phyloP scores from a whole-genome alignment of 2,888 invertebrate species.

The Mesochorus sp. region DNA sequence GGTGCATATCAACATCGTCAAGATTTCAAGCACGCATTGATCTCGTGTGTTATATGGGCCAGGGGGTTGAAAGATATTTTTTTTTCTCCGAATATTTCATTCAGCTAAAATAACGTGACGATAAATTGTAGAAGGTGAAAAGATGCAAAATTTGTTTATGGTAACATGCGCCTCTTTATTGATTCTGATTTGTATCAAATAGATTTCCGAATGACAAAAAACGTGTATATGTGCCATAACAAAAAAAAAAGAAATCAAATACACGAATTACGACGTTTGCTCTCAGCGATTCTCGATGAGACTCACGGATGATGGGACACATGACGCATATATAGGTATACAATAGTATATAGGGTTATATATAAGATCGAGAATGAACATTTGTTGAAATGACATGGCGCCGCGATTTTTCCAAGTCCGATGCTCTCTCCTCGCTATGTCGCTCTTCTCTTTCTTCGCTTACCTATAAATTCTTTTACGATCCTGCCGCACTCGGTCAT shows the following conservation, averaged over 20 bases:
- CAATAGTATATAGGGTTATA: background rate
- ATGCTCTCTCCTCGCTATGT: background rate
- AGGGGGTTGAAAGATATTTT: conserved; percentile 28
- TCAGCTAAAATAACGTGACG: conserved; percentile 1
- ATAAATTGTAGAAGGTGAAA: conserved; percentile 42
- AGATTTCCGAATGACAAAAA: background rate
- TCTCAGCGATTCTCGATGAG: conserved; percentile 31
- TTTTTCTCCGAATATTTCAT: conserved; percentile 22
- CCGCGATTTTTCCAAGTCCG: conserved; percentile 57
- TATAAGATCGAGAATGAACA: conserved; percentile 44
- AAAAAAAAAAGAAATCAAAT: background rate
- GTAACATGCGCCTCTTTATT: conserved; percentile 7
- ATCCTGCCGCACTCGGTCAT: conserved; percentile 55
- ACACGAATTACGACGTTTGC: conserved; percentile 25
- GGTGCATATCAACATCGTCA: conserved; percentile 28
- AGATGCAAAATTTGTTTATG: background rate
- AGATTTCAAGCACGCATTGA: conserved; percentile 31
- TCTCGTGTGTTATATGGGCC: background rate
- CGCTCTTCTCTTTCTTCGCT: conserved; percentile 27
- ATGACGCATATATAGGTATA: conserved; percentile 15
- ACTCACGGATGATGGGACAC: conserved; percentile 27
- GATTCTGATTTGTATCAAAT: conserved; percentile 18
- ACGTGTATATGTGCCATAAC: too few species aligned
- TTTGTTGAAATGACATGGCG: conserved; percentile 56
- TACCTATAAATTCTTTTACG: conserved; percentile 65